Percentiles rank a stretch among this genome's conserved stretches.
phyloP scores from a whole-genome alignment of 2,888 invertebrate genomes.

The Drosophila pseudotalamancana region DNA sequence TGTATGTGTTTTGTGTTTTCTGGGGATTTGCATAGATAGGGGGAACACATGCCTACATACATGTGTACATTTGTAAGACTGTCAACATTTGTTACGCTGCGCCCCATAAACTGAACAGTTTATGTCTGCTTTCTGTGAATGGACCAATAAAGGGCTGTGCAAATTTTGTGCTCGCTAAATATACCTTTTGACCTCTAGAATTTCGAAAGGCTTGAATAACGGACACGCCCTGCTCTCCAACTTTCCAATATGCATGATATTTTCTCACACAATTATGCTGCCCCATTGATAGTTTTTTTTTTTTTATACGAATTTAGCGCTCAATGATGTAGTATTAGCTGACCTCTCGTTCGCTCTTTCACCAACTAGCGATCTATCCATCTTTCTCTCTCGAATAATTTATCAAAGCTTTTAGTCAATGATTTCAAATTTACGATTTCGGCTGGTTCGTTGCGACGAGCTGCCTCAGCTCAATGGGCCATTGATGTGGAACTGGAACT shows the following conservation, averaged over 20 bases:
- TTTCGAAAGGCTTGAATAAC: slow-evolving; percentile 61
- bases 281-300: slow-evolving; percentile 69
- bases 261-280: slow-evolving; percentile 77
- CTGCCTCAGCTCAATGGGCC: slow-evolving; percentile 71
- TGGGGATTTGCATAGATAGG: slow-evolving; percentile 58
- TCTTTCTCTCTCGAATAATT: slow-evolving; percentile 62
- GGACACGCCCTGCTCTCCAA: slow-evolving; percentile 66
- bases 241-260: slow-evolving; percentile 70
- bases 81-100: slow-evolving; percentile 70
- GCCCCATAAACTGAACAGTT: slow-evolving; percentile 59
- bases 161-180: slow-evolving; percentile 46
- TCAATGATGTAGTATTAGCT: slow-evolving; percentile 50
- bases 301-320: slow-evolving; percentile 49
- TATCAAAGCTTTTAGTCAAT: slow-evolving; percentile 81
- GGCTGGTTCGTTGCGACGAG: slow-evolving; percentile 40
- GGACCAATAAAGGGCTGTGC: slow-evolving; percentile 41
- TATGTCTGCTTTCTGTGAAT: slow-evolving; percentile 51
- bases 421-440: slow-evolving; percentile 78
- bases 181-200: slow-evolving; percentile 70
- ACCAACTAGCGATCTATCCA: slow-evolving; percentile 19
- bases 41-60: not conserved
- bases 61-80: slow-evolving; percentile 48
- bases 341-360: slow-evolving; percentile 6
- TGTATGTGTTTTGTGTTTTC: slow-evolving; percentile 27
- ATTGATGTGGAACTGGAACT: slow-evolving; percentile 62